These are phyloP conservation scores for Aplysina aerophoba DNA, from an alignment of 37 sponge, comb jelly and placozoan species.

Conservation along the genomic window DNA sequence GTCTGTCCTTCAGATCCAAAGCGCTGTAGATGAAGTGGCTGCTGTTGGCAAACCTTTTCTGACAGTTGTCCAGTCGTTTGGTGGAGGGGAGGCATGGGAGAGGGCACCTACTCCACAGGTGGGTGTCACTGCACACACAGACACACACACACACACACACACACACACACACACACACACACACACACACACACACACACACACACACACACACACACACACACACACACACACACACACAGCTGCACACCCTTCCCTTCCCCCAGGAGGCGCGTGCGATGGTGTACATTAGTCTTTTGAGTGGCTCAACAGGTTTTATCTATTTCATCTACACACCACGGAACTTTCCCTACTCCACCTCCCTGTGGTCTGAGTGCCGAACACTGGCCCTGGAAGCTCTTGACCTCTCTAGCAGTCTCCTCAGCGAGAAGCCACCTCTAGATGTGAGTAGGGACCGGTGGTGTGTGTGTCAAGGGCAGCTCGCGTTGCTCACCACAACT, in stretches of 20 bases:
- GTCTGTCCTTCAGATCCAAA: slow-evolving; percentile 12
- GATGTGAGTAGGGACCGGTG: slow-evolving; percentile 10
- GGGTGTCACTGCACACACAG: neutral
- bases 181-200: no score
- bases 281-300: slow-evolving; percentile 14
- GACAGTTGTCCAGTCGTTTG: slow-evolving; percentile 31
- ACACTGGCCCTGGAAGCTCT: slow-evolving; percentile 29
- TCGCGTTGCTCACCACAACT: no score
- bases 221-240: no score
- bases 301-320: slow-evolving; percentile 21
- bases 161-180: no score
- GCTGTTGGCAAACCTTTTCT: slow-evolving; percentile 30
- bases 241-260: neutral
- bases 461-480: neutral
- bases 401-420: slow-evolving; percentile 24
- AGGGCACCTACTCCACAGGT: slow-evolving; percentile 39
- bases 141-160: no score
- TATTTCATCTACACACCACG: slow-evolving; percentile 25
- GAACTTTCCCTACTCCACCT: slow-evolving; percentile 29
- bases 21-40: neutral
- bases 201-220: no score
- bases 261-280: slow-evolving; percentile 32
- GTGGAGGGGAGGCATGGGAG: slow-evolving; percentile 40
- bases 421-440: slow-evolving; percentile 20
- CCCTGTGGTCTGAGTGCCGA: slow-evolving; percentile 43